Conservation (phyloP, 2,113 vertebrate genomes). For the Cinclus cinclus region DNA sequence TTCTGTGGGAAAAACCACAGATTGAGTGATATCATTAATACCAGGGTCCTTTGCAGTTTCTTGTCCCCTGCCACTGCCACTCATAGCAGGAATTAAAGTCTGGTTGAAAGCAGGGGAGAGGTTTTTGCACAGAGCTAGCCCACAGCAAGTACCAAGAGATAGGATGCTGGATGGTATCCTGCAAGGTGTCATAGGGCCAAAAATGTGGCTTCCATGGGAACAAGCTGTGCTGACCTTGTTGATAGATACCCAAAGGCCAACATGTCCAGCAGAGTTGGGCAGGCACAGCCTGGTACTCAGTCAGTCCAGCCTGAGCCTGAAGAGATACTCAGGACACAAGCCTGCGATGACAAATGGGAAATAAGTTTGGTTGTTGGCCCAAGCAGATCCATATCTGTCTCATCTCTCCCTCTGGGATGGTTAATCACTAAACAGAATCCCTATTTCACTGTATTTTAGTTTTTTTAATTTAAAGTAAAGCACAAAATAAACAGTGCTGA, state of each 20-base stretch:
- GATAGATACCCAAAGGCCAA: background rate
- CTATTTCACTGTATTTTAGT: background rate
- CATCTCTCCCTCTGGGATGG: background rate
- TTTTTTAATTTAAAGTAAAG: background rate
- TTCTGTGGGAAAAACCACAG: background rate
- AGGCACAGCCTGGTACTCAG: background rate
- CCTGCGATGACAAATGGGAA: background rate
- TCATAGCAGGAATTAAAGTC: background rate
- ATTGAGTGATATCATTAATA: background rate
- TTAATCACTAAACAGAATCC: background rate
- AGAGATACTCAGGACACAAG: background rate
- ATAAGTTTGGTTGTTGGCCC: background rate
- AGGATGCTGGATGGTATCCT: background rate
- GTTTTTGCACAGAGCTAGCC: background rate
- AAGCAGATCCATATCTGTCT: background rate
- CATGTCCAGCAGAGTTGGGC: background rate
- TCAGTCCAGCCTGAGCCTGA: background rate
- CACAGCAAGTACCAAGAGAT: fast-evolving
- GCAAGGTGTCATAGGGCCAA: background rate
- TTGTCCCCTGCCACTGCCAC: background rate
- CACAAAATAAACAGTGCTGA: background rate
- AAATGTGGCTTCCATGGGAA: background rate
- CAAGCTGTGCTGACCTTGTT: background rate
- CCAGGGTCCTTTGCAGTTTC: background rate
- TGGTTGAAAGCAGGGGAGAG: fast-evolving